Percentiles rank a stretch among this genome's conserved stretches.
Evolutionary conservation across 2,888 invertebrate genomes (phyloP).

Genomic region (Perizoma flavofasciatum): DNA sequence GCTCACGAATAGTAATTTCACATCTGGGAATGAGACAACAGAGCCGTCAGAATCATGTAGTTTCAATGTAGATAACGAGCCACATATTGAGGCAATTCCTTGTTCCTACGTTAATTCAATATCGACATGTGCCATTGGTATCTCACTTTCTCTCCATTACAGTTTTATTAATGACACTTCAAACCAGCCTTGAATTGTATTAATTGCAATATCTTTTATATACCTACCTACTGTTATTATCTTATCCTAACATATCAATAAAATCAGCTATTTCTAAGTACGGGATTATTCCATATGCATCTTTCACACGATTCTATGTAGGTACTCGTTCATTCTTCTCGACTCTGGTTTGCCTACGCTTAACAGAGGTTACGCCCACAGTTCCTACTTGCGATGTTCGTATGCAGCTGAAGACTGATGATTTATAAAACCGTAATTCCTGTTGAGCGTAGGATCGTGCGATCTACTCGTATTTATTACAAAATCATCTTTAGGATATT

Average conservation of each 20-base stretch:
- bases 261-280: too few species aligned
- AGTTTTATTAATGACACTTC: too few species aligned
- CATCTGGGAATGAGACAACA: slow-evolving; percentile 41
- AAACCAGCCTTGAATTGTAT: too few species aligned
- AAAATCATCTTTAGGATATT: slow-evolving; percentile 36
- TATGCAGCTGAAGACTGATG: slow-evolving; percentile 46
- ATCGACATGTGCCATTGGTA: not conserved
- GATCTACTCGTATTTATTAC: slow-evolving; percentile 47
- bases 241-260: too few species aligned
- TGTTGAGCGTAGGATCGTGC: slow-evolving; percentile 42
- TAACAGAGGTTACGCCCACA: slow-evolving; percentile 50
- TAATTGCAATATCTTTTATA: too few species aligned
- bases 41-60: slow-evolving; percentile 25
- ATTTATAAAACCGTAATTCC: slow-evolving; percentile 50
- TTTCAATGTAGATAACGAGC: slow-evolving; percentile 42
- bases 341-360: slow-evolving; percentile 67
- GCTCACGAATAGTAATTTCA: slow-evolving; percentile 43
- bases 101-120: not conserved
- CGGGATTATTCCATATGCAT: not conserved
- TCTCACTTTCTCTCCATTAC: too few species aligned
- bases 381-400: slow-evolving; percentile 31
- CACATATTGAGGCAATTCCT: slow-evolving; percentile 43
- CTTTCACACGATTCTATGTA: slow-evolving; percentile 7
- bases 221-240: too few species aligned
- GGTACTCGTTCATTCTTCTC: slow-evolving; percentile 38